Conservation (phyloP, 2,797 vertebrate species). For the Selene dorsalis region DNA sequence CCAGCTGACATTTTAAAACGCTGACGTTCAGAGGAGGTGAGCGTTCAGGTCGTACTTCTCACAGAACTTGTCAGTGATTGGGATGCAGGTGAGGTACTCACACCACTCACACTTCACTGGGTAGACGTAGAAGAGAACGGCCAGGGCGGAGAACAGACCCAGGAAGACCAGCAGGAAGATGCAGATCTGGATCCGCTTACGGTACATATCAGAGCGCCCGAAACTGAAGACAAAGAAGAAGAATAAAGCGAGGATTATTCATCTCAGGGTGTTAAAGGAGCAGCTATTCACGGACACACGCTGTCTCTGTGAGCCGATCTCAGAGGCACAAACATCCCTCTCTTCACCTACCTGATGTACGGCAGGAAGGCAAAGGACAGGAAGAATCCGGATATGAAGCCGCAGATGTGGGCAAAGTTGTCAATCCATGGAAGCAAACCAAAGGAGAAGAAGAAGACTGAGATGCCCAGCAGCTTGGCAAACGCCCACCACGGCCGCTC, state of each 20-base stretch:
- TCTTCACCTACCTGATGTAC: constrained; percentile 86
- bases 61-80: constrained; percentile 98
- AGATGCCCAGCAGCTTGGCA: constrained; percentile 92
- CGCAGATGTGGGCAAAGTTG: constrained; percentile 97
- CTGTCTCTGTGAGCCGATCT: no score
- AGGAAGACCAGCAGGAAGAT: constrained; percentile 91
- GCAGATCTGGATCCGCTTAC: constrained; percentile 96
- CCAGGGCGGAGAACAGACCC: constrained; percentile 90
- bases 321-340: no score
- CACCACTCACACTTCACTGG: constrained; percentile 97
- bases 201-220: constrained; percentile 93
- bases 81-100: constrained; percentile 97
- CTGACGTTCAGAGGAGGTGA: constrained; percentile 88
- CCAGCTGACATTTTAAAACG: background rate
- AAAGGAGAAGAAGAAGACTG: constrained; percentile 95
- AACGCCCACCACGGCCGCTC: constrained; percentile 96
- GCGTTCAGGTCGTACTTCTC: constrained; percentile 98
- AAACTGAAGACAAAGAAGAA: constrained; percentile 82
- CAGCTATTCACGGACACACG: no score
- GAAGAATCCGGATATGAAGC: constrained; percentile 96
- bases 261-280: background rate
- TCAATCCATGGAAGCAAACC: constrained; percentile 98
- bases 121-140: constrained; percentile 95
- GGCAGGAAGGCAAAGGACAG: constrained; percentile 97
- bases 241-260: background rate